Base-by-base conservation (phyloP, 2,113 vertebrate genomes). In the Mobula birostris region DNA sequence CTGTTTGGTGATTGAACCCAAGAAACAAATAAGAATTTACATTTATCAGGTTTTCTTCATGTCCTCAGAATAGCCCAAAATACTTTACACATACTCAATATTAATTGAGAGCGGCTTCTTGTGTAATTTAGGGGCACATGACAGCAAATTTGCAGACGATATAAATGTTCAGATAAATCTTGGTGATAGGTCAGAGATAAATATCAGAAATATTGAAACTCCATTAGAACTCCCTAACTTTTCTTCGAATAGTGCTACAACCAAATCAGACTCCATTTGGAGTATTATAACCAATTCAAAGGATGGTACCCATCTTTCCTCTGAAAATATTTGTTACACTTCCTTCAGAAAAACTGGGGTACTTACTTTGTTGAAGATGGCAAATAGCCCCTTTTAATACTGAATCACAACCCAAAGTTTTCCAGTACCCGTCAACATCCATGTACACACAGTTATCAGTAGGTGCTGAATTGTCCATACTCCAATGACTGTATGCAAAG, bases 391-490 rank as follows among this genome's bases (percentile, higher is more conserved):
- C 99, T 40, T 95, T 95, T 2, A 98, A 97, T 94, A 95, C n/a
- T 58, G 96, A 95, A 70, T 96, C 95, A 74, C 99, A 99, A 63
- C 97, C 96, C 0, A 96, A 97, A 94, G 98, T 97, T 95, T 97
- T 99, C 99, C 99, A 99, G 96, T 97, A 98, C 91, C 98, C 98
- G 92, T 99, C 98, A 0, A 95, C 97, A 95, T 98, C 98, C 96
- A 99, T 96, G 95, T 98, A 96, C 63, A 99, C 98, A 92, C 98
- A 99, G 11, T 96, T 95, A 70, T 98, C 98, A 0, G 95, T 95
- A 94, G 96, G 94, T 56, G 96, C 96, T 40, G 96, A 95, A 94
- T 95, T 95, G 63, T 97, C 97, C 7, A 97, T 94, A 88, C 97
- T 96, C 99, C 99, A 99, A 94, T 97, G 98, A 95, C 97, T 99